These are phyloP conservation scores for Pampusana beccarii DNA, from an alignment of 2,113 vertebrate genomes.

Conservation along the genomic window DNA sequence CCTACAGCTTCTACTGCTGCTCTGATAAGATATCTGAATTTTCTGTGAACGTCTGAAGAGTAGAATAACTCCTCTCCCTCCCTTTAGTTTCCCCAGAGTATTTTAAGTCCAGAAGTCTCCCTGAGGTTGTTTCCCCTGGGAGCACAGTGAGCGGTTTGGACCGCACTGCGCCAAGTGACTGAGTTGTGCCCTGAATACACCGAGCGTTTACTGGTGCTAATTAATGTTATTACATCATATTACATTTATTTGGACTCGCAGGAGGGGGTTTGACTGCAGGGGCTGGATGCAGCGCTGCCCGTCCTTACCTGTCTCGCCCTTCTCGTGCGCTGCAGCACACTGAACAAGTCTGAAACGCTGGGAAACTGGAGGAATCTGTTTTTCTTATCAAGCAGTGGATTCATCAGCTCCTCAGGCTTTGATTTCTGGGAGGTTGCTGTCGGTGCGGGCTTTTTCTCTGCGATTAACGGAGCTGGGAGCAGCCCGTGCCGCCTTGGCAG, in stretches of 20 bases:
- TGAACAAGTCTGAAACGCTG: background rate
- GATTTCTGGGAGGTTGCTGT: background rate
- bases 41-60: background rate
- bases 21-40: slow-evolving; percentile 29
- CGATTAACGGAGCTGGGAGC: background rate
- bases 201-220: background rate
- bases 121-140: background rate
- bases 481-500: background rate
- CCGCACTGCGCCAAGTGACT: background rate
- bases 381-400: background rate
- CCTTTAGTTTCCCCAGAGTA: background rate
- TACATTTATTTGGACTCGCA: background rate
- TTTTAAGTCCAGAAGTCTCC: slow-evolving; percentile 4
- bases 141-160: background rate
- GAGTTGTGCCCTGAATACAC: background rate
- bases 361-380: background rate
- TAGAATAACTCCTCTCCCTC: background rate
- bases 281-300: background rate
- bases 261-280: background rate
- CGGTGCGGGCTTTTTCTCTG: background rate
- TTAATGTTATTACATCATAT: slow-evolving; percentile 28
- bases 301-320: background rate
- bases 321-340: fast-evolving
- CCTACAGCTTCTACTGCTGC: background rate
- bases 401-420: background rate